Base-by-base conservation (phyloP, 2,113 vertebrate genomes). In the Oxygymnocypris stewartii region DNA sequence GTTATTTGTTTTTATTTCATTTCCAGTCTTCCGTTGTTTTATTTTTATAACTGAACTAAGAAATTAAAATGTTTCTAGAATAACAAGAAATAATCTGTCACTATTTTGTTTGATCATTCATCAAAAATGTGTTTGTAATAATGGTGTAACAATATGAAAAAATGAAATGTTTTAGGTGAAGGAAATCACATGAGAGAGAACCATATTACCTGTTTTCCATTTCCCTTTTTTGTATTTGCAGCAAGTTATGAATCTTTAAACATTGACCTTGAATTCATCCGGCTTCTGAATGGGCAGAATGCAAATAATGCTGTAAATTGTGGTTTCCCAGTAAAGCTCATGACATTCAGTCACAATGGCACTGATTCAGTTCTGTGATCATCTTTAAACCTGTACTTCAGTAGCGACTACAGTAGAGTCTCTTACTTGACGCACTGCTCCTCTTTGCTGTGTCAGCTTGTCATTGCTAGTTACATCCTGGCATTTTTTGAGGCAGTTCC, bases 221-320 rank as follows among this genome's bases (percentile, higher is more conserved):
- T 73, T 40, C 8, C 35, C 4, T 31, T 35, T 35, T 69, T 35
- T 69, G 13, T 35, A 25, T 31, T 67, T 31, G 40, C 31, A 73
- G 4, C 18, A 71, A 40, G 8, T 73, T 67, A 35, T 69, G 65
- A 23, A 61, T 69, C 65, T 69, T 73, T 42, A 73, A 73, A 37
- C 69, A 23, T 11, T 40, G 69, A 42, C 69, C 8, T 11, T 42
- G 37, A n/a, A 40, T 40, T 1, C 18, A 74, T 74, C 2, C 2
- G 5, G n/a, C 42, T 47, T 76, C 6, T 49, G 42, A 76, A 74
- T 42, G 35, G 4, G 4, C 71, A 74, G 37, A 74, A 76, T 76
- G 74, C 13, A 76, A 76, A 76, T 76, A 49, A 14, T 76, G 5
- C 42, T 76, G n/a, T 49, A 25, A 74, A 76, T 47, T 25, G 42